These are phyloP conservation scores for Rhinella marina DNA, from an alignment of 2,797 vertebrate species.

Conservation along the genomic window DNA sequence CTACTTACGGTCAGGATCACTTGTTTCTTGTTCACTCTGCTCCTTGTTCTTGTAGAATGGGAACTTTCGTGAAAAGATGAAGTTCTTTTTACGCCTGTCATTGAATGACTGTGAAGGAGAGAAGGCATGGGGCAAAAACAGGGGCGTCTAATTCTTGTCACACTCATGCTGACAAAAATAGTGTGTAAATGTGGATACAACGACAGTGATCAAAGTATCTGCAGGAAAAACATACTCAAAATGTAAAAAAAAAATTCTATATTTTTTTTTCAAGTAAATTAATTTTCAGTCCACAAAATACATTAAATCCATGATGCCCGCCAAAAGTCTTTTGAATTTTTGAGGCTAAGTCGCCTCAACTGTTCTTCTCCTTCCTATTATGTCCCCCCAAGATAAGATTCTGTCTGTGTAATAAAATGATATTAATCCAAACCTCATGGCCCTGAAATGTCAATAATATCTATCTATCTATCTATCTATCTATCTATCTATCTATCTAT, in stretches of 20 bases:
- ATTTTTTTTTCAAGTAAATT: background rate
- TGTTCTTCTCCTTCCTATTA: no score
- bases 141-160: constrained; percentile 92
- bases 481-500: background rate
- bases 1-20: constrained; percentile 98
- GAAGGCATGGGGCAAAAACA: constrained; percentile 96
- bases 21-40: constrained; percentile 93
- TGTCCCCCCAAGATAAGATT: no score
- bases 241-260: background rate
- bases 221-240: background rate
- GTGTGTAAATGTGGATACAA: constrained; percentile 83
- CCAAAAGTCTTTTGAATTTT: no score
- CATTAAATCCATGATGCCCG: no score
- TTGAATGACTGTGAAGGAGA: constrained; percentile 99
- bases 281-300: no score
- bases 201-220: constrained; percentile 76
- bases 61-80: constrained; percentile 99
- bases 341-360: no score
- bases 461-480: background rate
- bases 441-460: no score
- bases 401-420: no score
- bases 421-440: no score
- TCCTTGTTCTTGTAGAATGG: constrained; percentile 99
- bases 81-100: constrained; percentile 99
- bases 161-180: constrained; percentile 94